These are phyloP conservation scores for Thymallus thymallus DNA, from an alignment of 2,113 vertebrate species.

Conservation along the genomic window DNA sequence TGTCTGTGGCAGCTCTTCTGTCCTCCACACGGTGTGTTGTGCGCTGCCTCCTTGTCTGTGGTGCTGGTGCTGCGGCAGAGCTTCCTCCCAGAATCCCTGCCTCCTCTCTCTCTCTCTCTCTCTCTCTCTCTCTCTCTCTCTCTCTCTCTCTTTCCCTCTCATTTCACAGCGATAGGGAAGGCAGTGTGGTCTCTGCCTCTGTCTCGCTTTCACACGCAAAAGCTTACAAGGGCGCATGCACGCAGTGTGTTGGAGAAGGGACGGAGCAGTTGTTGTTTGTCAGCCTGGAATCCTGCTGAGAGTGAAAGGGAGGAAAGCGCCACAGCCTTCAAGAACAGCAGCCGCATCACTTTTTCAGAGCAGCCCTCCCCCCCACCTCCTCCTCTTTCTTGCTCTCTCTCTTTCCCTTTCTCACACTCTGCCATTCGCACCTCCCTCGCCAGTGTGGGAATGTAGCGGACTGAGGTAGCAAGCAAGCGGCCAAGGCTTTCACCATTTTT, in stretches of 20 bases:
- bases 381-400: conserved; percentile 13
- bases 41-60: conserved; percentile 51
- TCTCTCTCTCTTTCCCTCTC: neutral
- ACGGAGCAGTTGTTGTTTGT: conserved; percentile 45
- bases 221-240: conserved; percentile 19
- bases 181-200: conserved; percentile 10
- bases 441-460: conserved; percentile 78
- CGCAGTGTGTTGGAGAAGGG: conserved; percentile 10
- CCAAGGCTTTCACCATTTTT: conserved; percentile 13
- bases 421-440: conserved; percentile 37
- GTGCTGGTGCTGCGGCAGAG: conserved; percentile 62
- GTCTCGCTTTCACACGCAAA: conserved; percentile 11
- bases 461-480: conserved; percentile 47
- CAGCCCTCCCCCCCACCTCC: conserved; percentile 47
- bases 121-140: conserved; percentile 22
- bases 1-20: conserved; percentile 60
- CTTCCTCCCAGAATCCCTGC: conserved; percentile 37
- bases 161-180: no score
- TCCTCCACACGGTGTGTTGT: conserved; percentile 20
- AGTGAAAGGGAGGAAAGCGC: conserved; percentile 47
- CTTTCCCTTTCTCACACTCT: conserved; percentile 6
- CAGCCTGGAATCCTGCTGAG: conserved; percentile 60
- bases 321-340: conserved; percentile 76
- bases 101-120: conserved; percentile 9
- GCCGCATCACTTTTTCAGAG: conserved; percentile 76